Conservation (phyloP, 2,888 invertebrate species). For the Sycophila texana region DNA sequence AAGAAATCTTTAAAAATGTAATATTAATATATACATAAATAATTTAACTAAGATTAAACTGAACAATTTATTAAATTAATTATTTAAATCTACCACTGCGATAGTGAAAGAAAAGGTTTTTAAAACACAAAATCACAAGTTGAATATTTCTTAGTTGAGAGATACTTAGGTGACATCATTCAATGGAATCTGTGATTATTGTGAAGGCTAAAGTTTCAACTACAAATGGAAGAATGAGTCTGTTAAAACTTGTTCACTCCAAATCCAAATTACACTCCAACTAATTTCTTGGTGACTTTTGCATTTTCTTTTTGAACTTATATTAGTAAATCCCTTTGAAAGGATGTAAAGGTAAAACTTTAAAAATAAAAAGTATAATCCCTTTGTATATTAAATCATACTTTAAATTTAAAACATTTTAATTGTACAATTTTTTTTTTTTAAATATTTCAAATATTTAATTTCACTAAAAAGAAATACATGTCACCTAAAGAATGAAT, state of each 20-base stretch:
- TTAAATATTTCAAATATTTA: no score
- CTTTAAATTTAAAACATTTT: no score
- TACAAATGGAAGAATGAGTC: neutral
- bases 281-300: neutral
- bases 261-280: neutral
- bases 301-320: no score
- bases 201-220: slow-evolving; percentile 51
- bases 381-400: no score
- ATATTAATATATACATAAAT: no score
- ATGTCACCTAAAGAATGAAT: no score
- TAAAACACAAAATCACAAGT: slow-evolving; percentile 1
- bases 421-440: slow-evolving; percentile 1
- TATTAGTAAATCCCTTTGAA: no score
- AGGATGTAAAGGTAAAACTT: no score
- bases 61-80: neutral
- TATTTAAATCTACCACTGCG: neutral
- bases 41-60: no score
- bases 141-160: slow-evolving; percentile 27
- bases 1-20: no score
- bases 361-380: no score
- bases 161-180: slow-evolving; percentile 59
- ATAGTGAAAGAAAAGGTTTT: slow-evolving; percentile 4
- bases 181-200: slow-evolving; percentile 54
- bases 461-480: neutral
- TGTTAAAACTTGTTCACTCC: neutral